Percentiles rank a stretch among this genome's conserved stretches.
Evolutionary conservation across 2,797 vertebrate genomes (phyloP).

Genomic region (Erithacus rubecula): DNA sequence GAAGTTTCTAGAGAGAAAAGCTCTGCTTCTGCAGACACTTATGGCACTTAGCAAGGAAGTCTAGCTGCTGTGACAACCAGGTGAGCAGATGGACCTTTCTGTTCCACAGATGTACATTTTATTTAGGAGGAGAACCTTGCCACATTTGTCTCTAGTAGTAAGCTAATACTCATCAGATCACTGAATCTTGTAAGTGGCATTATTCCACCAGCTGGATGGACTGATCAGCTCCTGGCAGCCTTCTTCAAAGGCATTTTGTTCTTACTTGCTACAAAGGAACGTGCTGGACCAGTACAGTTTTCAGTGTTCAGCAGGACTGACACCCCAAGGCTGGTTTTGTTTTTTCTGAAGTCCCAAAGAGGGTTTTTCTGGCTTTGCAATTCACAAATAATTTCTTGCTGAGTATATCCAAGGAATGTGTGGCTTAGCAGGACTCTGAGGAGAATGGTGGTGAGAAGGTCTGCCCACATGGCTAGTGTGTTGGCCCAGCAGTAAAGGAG

Average conservation of each 20-base stretch:
- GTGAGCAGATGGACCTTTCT: background rate
- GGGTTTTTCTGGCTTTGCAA: background rate
- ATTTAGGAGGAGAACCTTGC: background rate
- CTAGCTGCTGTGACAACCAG: background rate
- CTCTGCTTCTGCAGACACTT: background rate
- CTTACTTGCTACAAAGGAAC: background rate
- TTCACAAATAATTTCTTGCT: background rate
- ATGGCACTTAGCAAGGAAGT: background rate
- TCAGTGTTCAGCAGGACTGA: background rate
- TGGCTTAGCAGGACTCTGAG: background rate
- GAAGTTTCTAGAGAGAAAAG: background rate
- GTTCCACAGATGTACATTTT: background rate
- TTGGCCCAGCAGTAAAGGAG: background rate
- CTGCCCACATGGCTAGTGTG: background rate
- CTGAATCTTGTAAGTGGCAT: background rate
- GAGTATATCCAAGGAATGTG: background rate
- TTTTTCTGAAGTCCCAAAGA: background rate
- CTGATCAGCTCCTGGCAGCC: background rate
- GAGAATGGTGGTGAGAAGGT: background rate
- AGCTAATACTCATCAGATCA: background rate
- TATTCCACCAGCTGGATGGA: background rate
- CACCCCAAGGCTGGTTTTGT: background rate
- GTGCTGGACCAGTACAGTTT: background rate
- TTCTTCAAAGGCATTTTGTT: constrained; percentile 29
- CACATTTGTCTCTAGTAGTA: background rate